Base-by-base conservation (phyloP, 2,888 invertebrate genomes). In the Digitonthophagus gazella region DNA sequence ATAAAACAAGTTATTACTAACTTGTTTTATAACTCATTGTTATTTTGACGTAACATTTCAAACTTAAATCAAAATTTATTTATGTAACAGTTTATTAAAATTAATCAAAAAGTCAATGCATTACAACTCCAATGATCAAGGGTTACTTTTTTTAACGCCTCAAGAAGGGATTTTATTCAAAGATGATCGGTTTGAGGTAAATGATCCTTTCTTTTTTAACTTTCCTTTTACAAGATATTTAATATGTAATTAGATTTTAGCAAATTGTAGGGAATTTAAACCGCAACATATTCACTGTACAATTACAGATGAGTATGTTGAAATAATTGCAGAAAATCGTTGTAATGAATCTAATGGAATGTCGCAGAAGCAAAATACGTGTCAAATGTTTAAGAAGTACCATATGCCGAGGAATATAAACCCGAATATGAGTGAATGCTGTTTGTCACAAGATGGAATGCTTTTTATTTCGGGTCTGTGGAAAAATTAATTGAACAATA, bases 161-260 rank as follows among this genome's bases (percentile, higher is more conserved):
- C n/a, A 61, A n/a, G 61, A 61, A 5, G 61, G 61, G n/a, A 61
- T 61, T 61, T 61, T 61, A n/a, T 61, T 61, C 18, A 19, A 8
- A 61, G 18, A 61, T 14, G 61, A 61, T 18, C 18, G 61, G 4
- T 61, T 61, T 61, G 19, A 61, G n/a, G 57, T 57, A n/a, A 16
- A 61, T 1, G 5, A 18, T 58, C 5, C 11, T 2, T 8, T 61
- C 16, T 3, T 2, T 2, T 58, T 58, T 0, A n/a, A n/a, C n/a
- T n/a, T n/a, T n/a, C n/a, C n/a, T n/a, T n/a, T n/a, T n/a, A n/a
- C n/a, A n/a, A n/a, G n/a, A n/a, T n/a, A n/a, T n/a, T n/a, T n/a
- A n/a, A n/a, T n/a, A n/a, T n/a, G n/a, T n/a, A n/a, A n/a, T 14
- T 57, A 57, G 57, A 61, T 61, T 16, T 3, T 61, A 16, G 18